phyloP scores from a whole-genome alignment of 2,888 invertebrate species.

The Melieria crassipennis region DNA sequence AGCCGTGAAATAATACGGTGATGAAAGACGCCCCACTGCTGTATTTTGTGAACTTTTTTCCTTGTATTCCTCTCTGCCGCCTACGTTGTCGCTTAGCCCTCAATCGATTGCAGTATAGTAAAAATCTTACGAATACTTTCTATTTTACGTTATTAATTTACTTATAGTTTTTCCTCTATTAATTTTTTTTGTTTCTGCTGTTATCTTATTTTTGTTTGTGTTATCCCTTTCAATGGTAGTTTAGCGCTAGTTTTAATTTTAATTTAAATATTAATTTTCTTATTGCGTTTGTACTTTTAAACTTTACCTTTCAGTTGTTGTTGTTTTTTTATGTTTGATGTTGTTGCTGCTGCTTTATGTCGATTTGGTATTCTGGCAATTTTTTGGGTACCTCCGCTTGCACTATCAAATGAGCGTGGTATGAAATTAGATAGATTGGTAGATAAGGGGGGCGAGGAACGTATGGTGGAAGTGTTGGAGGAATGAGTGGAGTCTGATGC shows the following conservation, averaged over 20 bases:
- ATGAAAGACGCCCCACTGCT: no score
- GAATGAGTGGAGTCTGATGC: no score
- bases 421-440: no score
- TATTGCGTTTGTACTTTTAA: slow-evolving; percentile 63
- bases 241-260: no score
- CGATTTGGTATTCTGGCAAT: slow-evolving; percentile 34
- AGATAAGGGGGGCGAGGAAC: no score
- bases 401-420: no score
- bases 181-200: slow-evolving; percentile 46
- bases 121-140: slow-evolving; percentile 38
- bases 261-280: slow-evolving; percentile 41
- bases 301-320: slow-evolving; percentile 61
- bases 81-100: no score
- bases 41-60: no score
- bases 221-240: no score
- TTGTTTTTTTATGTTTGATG: slow-evolving; percentile 46
- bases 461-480: no score
- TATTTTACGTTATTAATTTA: slow-evolving; percentile 41
- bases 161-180: slow-evolving; percentile 43
- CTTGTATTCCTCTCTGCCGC: no score
- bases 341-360: slow-evolving; percentile 39
- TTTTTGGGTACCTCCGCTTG: not conserved
- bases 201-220: slow-evolving; percentile 40
- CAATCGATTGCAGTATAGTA: slow-evolving; percentile 7
- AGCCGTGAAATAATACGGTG: no score